Evolutionary conservation across 2,888 invertebrate genomes (phyloP).

Genomic region (Chalcis sispes): DNA sequence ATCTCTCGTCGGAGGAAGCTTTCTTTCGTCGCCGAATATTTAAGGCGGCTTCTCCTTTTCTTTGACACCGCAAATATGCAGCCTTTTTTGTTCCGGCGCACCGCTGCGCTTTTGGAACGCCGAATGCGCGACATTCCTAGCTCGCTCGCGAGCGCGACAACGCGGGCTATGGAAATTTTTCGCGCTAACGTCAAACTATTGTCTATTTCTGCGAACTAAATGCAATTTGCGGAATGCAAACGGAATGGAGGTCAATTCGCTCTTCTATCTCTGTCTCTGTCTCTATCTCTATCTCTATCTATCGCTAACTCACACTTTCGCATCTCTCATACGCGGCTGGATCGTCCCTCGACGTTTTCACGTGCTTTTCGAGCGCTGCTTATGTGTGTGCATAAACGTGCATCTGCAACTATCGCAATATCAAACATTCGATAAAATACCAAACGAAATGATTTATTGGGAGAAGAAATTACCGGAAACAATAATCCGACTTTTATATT

Average conservation of each 20-base stretch:
- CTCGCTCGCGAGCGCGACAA: no score
- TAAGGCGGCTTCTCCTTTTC: background rate
- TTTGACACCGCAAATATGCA: no score
- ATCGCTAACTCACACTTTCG: no score
- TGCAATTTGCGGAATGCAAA: constrained; percentile 61
- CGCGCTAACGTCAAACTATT: constrained; percentile 54
- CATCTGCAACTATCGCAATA: constrained; percentile 25
- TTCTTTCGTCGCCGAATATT: background rate
- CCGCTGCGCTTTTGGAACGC: no score
- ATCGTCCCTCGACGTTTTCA: no score
- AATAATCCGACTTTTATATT: no score
- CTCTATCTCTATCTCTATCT: no score
- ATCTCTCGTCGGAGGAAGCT: background rate
- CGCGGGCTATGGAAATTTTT: constrained; percentile 42
- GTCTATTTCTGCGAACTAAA: constrained; percentile 59
- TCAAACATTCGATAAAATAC: constrained; percentile 46
- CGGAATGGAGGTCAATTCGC: constrained; percentile 58
- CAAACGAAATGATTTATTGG: constrained; percentile 33
- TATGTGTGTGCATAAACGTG: background rate
- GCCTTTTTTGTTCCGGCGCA: no score
- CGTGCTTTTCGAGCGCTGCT: no score
- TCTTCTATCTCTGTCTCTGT: no score
- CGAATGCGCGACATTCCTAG: constrained; percentile 31
- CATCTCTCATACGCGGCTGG: background rate
- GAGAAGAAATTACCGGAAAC: background rate